phyloP scores from a whole-genome alignment of 2,888 invertebrate genomes.

The Drosophila basisetae region DNA sequence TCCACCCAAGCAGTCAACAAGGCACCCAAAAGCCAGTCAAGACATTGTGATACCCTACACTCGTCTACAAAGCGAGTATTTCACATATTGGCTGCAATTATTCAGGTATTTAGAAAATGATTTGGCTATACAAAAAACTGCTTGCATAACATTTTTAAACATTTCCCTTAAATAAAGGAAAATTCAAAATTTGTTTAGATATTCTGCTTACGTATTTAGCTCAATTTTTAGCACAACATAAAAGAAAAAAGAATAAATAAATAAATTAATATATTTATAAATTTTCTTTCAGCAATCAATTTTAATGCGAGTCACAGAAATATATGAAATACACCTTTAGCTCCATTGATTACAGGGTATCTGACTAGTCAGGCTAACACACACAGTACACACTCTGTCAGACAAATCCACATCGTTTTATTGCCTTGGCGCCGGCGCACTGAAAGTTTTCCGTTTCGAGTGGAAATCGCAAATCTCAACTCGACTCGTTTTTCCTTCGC shows the following conservation, averaged over 20 bases:
- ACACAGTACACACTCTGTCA: too few species aligned
- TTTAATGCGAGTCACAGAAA: background rate
- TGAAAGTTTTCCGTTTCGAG: background rate
- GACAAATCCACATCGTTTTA: conserved; percentile 35
- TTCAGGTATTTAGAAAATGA: background rate
- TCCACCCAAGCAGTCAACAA: conserved; percentile 38
- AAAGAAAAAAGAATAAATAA: background rate
- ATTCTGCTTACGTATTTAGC: background rate
- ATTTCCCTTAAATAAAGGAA: background rate
- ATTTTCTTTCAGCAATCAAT: background rate
- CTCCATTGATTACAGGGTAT: conserved; percentile 20
- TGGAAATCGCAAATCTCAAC: background rate
- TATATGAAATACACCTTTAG: too few species aligned
- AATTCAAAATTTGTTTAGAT: background rate
- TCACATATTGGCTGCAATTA: background rate
- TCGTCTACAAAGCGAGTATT: background rate
- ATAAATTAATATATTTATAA: background rate
- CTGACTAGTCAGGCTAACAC: background rate
- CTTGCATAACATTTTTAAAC: background rate
- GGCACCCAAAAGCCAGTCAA: conserved; percentile 32
- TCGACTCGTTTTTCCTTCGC: background rate
- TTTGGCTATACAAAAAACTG: background rate
- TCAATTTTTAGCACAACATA: background rate
- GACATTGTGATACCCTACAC: conserved; percentile 36
- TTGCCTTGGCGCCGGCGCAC: conserved; percentile 72